Conservation (phyloP, 2,888 invertebrate genomes). For the Harmothoe impar region DNA sequence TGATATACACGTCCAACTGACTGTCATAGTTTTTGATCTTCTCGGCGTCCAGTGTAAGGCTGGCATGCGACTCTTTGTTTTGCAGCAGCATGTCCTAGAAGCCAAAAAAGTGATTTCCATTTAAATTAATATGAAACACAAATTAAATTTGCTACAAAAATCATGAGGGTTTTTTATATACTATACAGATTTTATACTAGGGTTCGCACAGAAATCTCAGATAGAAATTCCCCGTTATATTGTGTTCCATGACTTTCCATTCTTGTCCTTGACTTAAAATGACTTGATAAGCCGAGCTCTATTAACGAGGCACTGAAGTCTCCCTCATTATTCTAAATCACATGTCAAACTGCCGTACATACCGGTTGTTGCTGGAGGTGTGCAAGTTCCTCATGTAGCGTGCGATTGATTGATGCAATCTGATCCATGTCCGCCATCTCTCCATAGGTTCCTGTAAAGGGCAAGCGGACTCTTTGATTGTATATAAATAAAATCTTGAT, state of each 20-base stretch:
- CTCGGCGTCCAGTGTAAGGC: background rate
- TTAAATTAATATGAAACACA: too few species aligned
- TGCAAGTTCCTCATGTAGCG: background rate
- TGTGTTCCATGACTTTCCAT: too few species aligned
- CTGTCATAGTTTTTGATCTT: constrained; percentile 37
- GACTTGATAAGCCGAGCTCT: too few species aligned
- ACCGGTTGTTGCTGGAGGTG: constrained; percentile 57
- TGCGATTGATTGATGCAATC: background rate
- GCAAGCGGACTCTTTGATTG: background rate
- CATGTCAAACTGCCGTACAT: background rate
- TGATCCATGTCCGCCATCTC: constrained; percentile 53
- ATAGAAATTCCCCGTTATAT: too few species aligned
- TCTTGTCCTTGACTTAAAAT: too few species aligned
- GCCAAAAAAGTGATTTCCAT: too few species aligned
- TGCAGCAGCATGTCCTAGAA: constrained; percentile 6
- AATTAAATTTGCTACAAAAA: too few species aligned
- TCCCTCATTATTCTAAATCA: too few species aligned
- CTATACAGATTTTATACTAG: too few species aligned
- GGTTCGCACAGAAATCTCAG: too few species aligned
- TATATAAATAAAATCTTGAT: background rate
- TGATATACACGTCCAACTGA: background rate
- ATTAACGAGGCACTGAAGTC: too few species aligned
- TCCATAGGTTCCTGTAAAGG: constrained; percentile 31
- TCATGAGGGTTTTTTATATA: too few species aligned
- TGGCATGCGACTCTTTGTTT: background rate